Conservation (phyloP, 2,797 vertebrate genomes). For the Hylomyscus alleni region DNA sequence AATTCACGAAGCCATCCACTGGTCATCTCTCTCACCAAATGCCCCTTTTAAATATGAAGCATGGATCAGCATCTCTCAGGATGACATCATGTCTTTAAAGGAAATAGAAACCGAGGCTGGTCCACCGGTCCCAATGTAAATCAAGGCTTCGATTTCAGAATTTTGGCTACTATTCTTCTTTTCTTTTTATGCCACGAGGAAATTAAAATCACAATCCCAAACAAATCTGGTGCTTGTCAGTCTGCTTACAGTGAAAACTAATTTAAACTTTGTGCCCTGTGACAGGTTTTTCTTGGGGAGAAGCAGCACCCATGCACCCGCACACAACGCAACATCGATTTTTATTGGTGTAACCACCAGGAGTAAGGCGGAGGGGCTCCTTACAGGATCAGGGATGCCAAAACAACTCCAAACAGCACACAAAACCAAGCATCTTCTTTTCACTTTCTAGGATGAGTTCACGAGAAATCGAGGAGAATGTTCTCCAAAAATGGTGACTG, state of each 20-base stretch:
- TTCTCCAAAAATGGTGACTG: neutral
- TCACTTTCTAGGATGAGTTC: neutral
- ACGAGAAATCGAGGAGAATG: neutral
- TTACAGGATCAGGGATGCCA: neutral
- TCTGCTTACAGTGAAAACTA: neutral
- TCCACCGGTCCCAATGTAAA: neutral
- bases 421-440: neutral
- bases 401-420: neutral
- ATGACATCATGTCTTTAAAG: neutral
- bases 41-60: neutral
- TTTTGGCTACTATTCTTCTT: neutral
- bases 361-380: neutral
- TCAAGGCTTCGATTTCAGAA: neutral
- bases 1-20: neutral
- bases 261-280: neutral
- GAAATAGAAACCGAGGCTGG: neutral
- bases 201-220: neutral
- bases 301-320: no score
- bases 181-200: neutral
- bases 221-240: neutral
- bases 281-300: neutral
- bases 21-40: neutral
- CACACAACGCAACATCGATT: neutral
- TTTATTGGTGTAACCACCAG: neutral
- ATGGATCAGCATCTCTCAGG: neutral